phyloP scores from a whole-genome alignment of 92 coral and sea anemone genomes.

The Scolanthus callimorphus region DNA sequence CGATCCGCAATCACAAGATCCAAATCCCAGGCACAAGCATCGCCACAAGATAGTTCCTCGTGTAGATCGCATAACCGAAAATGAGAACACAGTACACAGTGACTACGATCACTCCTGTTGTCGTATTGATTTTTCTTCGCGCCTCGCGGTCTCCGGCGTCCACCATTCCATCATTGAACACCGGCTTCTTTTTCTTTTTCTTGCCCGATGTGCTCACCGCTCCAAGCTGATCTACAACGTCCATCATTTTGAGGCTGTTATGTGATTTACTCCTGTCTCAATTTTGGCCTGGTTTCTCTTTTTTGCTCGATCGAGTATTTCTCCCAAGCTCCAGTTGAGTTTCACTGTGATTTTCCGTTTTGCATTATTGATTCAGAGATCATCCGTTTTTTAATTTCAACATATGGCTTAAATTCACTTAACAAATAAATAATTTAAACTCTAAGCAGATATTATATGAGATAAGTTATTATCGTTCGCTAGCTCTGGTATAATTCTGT shows the following conservation, averaged over 20 bases:
- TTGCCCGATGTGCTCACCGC: conserved; percentile 55
- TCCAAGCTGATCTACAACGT: conserved; percentile 72
- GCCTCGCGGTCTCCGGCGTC: conserved; percentile 86
- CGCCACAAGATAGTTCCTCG: conserved; percentile 82
- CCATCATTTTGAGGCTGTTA: conserved; percentile 72
- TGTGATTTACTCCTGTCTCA: too few relatives aligned
- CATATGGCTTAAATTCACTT: too few relatives aligned
- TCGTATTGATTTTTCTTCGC: conserved; percentile 53
- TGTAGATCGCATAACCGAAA: conserved; percentile 75
- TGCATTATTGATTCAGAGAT: too few relatives aligned
- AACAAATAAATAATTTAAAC: too few relatives aligned
- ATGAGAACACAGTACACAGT: conserved; percentile 64
- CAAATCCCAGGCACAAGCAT: conserved; percentile 88
- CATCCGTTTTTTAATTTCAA: too few relatives aligned
- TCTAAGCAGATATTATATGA: too few relatives aligned
- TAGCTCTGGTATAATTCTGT: too few relatives aligned
- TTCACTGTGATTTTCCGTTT: too few relatives aligned
- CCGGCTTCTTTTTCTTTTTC: conserved; percentile 62
- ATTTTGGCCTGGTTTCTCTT: too few relatives aligned
- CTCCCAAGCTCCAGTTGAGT: too few relatives aligned
- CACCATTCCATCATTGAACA: conserved; percentile 81
- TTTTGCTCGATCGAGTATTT: too few relatives aligned
- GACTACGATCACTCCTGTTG: conserved; percentile 55
- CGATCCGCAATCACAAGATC: conserved; percentile 32
- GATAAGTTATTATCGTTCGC: too few relatives aligned